Conservation (phyloP, 2,797 vertebrate species). For the Danionella dracula region DNA sequence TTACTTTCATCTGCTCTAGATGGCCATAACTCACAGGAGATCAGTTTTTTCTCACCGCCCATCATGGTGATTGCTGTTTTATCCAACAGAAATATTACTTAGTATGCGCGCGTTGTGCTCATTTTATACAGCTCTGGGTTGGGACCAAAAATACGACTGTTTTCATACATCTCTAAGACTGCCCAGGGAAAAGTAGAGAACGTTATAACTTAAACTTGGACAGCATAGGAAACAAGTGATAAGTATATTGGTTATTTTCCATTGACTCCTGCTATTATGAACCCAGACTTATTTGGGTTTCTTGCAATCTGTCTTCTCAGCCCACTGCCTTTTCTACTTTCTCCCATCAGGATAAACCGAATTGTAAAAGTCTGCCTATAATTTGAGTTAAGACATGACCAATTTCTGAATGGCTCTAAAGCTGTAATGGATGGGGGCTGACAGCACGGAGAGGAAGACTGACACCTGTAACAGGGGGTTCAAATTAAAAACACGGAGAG, state of each 20-base stretch:
- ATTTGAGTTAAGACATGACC: constrained; percentile 73
- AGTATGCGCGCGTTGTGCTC: constrained; percentile 16
- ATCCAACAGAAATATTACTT: constrained; percentile 13
- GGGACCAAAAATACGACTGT: background rate
- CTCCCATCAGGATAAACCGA: constrained; percentile 43
- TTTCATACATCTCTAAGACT: background rate
- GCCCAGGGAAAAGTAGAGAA: background rate
- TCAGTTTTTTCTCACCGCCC: constrained; percentile 29
- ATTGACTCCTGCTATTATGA: background rate
- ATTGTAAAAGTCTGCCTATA: constrained; percentile 63
- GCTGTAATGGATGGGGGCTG: constrained; percentile 61
- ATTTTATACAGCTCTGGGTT: background rate
- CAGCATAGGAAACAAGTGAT: constrained; percentile 5
- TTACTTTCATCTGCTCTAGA: constrained; percentile 30
- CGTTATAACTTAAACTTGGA: background rate
- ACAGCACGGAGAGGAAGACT: constrained; percentile 60
- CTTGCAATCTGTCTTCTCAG: background rate
- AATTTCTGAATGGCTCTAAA: constrained; percentile 58
- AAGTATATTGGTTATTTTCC: constrained; percentile 21
- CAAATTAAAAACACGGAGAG: constrained; percentile 72
- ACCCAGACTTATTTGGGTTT: constrained; percentile 10
- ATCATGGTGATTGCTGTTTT: constrained; percentile 22
- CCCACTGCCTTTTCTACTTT: background rate
- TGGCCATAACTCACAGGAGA: constrained; percentile 34
- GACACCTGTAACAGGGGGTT: constrained; percentile 69